A percentile compares a stretch with the other conserved stretches of the same genome.
phyloP scores from a whole-genome alignment of 2,797 vertebrate species.

The Ispidina lecontei region DNA sequence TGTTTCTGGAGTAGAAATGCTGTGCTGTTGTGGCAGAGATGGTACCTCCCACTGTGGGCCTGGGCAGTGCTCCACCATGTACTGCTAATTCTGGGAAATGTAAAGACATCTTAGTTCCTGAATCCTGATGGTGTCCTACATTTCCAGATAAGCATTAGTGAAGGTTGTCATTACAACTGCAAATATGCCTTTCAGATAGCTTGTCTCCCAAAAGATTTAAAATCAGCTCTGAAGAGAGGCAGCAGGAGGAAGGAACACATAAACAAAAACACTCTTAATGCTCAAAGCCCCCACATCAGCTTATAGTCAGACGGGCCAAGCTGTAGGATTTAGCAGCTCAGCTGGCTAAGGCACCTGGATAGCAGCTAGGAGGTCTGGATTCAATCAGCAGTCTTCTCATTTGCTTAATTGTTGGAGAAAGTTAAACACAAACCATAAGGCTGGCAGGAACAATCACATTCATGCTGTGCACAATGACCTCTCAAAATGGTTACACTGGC shows the following conservation, averaged over 20 bases:
- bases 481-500: not conserved
- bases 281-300: slow-evolving; percentile 62
- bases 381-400: slow-evolving; percentile 56
- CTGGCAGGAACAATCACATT: slow-evolving; percentile 27
- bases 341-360: slow-evolving; percentile 64
- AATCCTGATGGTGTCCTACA: not conserved
- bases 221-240: slow-evolving; percentile 32
- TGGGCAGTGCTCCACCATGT: not conserved
- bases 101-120: not conserved
- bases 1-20: not conserved
- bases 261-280: slow-evolving; percentile 66
- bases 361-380: slow-evolving; percentile 47
- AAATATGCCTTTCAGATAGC: slow-evolving; percentile 38
- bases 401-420: slow-evolving; percentile 67
- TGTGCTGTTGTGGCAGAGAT: not conserved
- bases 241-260: slow-evolving; percentile 51
- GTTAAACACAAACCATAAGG: slow-evolving; percentile 62
- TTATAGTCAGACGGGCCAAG: slow-evolving; percentile 64
- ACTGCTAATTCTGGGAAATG: not conserved
- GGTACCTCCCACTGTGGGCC: not conserved
- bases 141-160: slow-evolving; percentile 13
- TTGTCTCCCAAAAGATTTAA: slow-evolving; percentile 29
- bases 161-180: slow-evolving; percentile 25
- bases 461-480: slow-evolving; percentile 26
- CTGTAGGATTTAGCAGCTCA: slow-evolving; percentile 69